phyloP scores from a whole-genome alignment of 2,888 invertebrate genomes.

The Pilophorus perplexus region DNA sequence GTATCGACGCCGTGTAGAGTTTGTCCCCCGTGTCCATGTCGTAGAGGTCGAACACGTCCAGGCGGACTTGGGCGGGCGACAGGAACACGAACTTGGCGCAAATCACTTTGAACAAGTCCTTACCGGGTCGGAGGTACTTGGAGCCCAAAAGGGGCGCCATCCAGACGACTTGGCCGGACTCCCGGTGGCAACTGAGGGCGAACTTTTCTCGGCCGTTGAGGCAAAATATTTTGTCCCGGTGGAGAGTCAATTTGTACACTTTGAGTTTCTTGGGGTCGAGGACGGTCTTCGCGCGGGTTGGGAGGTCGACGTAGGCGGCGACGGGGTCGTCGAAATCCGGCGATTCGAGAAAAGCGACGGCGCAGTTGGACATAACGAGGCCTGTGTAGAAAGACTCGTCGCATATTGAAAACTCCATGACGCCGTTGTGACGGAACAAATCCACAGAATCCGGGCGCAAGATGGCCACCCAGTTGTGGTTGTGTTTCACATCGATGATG shows the following conservation, averaged over 20 bases:
- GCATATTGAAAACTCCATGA: constrained; percentile 10
- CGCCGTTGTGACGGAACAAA: constrained; percentile 28
- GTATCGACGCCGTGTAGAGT: constrained; percentile 12
- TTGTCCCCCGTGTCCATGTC: constrained; percentile 22
- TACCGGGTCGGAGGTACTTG: constrained; percentile 33
- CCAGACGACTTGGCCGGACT: constrained; percentile 13
- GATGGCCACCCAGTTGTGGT: constrained; percentile 30
- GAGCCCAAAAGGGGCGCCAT: constrained; percentile 17
- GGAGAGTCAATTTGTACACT: constrained; percentile 34
- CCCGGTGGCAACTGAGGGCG: constrained; percentile 17
- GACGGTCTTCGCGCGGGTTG: constrained; percentile 10
- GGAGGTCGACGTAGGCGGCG: constrained; percentile 24
- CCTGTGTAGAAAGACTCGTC: constrained; percentile 35
- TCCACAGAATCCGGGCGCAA: constrained; percentile 23
- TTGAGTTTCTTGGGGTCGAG: constrained; percentile 20
- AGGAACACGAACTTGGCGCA: constrained; percentile 38
- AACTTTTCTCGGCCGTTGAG: constrained; percentile 22
- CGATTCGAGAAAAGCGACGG: constrained; percentile 27
- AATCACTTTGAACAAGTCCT: constrained; percentile 28
- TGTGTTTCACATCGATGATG: constrained; percentile 24
- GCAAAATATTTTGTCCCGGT: constrained; percentile 20
- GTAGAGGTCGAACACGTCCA: constrained; percentile 29
- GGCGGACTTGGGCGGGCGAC: constrained; percentile 18
- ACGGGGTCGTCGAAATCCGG: constrained; percentile 30
- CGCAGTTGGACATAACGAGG: constrained; percentile 25